Base-by-base conservation (phyloP, 2,888 invertebrate genomes). In the Ptychoptera contaminata region DNA sequence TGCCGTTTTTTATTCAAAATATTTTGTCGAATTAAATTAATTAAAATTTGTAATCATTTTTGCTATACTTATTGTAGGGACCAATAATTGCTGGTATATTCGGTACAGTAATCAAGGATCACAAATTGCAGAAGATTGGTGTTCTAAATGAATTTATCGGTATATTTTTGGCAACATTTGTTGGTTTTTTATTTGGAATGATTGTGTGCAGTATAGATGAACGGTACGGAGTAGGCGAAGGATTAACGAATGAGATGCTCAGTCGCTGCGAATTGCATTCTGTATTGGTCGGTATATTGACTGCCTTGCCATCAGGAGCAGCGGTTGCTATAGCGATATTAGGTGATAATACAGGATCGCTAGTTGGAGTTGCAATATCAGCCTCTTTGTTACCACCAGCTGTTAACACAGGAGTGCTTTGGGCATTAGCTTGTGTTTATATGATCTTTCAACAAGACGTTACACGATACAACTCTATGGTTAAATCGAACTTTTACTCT, bases 311-410 rank as follows among this genome's bases (percentile, higher is more conserved):
- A 1, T 82, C 82, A 1, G 85, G 85, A 1, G 82, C 80, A 1
- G 84, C 81, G 1, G 82, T 83, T 7, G 82, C 84, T 1, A 64
- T 85, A 40, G 80, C 82, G 2, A 73, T 85, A 10, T 64, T 86
- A n/a, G 82, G 83, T 32, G 82, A 82, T 45, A 82, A 85, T 61
- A 74, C 80, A 5, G 79, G 82, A 1, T 83, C 83, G 1, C 63
- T 85, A 8, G 83, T 84, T 1, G 85, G 85, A 5, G 85, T 85
- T 6, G 85, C 85, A 5, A 85, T 86, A 53, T 85, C 85, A 0
- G 83, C 83, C 0, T 83, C 85, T 0, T 61, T 86, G 12, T 65
- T 85, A 46, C 85, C 85, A 1, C 84, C 86, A 3, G 82, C 83
- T 43, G 84, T 85, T 2, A 85, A 86, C 65, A 77, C 82, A 47